Conservation (phyloP, 2,113 vertebrate genomes). For the Ceuthmochares aereus region DNA sequence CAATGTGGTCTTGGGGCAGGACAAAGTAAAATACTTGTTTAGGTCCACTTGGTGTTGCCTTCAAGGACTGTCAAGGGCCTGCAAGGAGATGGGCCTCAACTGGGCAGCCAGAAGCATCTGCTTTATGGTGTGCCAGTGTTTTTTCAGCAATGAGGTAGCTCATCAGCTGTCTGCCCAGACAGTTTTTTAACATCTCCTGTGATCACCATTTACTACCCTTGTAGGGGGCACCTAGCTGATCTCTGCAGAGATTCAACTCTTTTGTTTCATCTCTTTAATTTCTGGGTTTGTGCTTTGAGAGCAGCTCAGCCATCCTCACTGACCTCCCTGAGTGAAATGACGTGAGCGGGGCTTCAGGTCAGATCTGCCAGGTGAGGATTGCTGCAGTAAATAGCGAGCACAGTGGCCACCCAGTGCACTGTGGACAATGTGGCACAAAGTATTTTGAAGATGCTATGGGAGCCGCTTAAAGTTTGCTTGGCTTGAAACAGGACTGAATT, state of each 20-base stretch:
- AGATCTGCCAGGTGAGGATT: neutral
- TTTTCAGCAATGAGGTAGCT: neutral
- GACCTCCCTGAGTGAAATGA: neutral
- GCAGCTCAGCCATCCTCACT: neutral
- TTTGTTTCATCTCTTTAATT: neutral
- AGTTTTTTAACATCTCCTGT: neutral
- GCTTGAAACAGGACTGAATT: neutral
- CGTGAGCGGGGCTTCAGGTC: neutral
- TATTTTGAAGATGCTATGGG: neutral
- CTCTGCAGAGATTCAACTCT: neutral
- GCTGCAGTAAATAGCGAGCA: neutral
- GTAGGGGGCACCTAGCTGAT: neutral
- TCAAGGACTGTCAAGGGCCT: neutral
- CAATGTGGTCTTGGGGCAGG: neutral
- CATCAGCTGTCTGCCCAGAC: neutral
- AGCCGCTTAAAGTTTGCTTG: conserved; percentile 6
- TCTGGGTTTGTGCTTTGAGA: neutral
- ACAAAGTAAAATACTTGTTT: neutral
- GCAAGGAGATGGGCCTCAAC: neutral
- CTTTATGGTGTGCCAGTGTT: neutral
- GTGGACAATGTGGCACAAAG: neutral
- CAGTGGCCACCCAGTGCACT: neutral
- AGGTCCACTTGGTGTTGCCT: neutral
- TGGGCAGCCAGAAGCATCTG: neutral
- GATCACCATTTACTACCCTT: neutral